Conservation (phyloP, 1,140 invertebrate species). For the Arion vulgaris region DNA sequence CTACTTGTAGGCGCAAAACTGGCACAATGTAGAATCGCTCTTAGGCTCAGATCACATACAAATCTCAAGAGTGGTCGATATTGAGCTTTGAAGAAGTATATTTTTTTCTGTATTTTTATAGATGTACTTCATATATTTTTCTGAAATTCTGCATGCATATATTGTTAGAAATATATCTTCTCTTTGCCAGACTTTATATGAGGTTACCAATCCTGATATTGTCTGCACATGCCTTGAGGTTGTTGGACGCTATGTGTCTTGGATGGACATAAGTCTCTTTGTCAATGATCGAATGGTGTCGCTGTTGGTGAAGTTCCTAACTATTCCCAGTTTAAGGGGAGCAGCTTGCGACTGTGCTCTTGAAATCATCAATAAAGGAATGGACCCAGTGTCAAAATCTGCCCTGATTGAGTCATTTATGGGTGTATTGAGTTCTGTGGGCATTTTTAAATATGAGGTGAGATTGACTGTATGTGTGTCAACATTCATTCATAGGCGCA, state of each 20-base stretch:
- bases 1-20: too few relatives aligned
- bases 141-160: not conserved
- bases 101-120: too few relatives aligned
- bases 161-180: not conserved
- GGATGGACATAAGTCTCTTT: constrained; percentile 78
- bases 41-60: too few relatives aligned
- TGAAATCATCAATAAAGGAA: constrained; percentile 77
- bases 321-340: constrained; percentile 70
- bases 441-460: constrained; percentile 63
- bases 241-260: constrained; percentile 77
- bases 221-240: constrained; percentile 75
- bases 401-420: constrained; percentile 77
- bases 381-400: constrained; percentile 77
- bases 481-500: too few relatives aligned
- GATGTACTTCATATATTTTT: too few relatives aligned
- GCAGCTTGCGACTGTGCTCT: constrained; percentile 76
- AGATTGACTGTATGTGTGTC: too few relatives aligned
- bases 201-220: constrained; percentile 70
- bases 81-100: too few relatives aligned
- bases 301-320: constrained; percentile 74
- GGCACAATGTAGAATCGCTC: too few relatives aligned
- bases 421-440: constrained; percentile 71
- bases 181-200: constrained; percentile 70
- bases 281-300: constrained; percentile 77
- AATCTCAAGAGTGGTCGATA: too few relatives aligned